Evolutionary conservation across 2,888 invertebrate genomes (phyloP).

Genomic region (Odontomyia ornata): DNA sequence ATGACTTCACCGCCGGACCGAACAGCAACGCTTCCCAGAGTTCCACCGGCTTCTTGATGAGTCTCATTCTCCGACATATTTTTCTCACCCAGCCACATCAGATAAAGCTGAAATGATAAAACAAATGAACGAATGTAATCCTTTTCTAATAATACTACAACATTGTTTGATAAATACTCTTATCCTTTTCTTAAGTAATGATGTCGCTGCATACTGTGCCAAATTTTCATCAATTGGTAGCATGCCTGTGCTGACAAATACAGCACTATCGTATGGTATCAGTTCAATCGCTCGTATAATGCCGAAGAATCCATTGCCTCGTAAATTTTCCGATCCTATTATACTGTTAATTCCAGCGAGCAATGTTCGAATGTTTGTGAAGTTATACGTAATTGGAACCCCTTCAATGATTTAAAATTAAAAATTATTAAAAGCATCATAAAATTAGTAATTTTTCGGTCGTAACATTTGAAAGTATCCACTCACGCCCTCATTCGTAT

Average conservation of each 20-base stretch:
- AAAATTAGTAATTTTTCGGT: background rate
- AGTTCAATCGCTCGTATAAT: slow-evolving; percentile 69
- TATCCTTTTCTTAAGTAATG: slow-evolving; percentile 64
- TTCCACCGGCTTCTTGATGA: slow-evolving; percentile 59
- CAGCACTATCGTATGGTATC: slow-evolving; percentile 71
- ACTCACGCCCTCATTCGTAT: no score
- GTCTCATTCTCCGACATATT: slow-evolving; percentile 62
- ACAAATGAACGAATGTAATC: slow-evolving; percentile 29
- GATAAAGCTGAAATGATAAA: slow-evolving; percentile 60
- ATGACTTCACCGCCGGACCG: slow-evolving; percentile 65
- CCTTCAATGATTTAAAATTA: slow-evolving; percentile 53
- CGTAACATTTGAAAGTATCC: no score
- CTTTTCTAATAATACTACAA: background rate
- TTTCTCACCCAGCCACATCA: slow-evolving; percentile 65
- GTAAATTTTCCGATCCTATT: slow-evolving; percentile 56
- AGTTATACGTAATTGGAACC: slow-evolving; percentile 60
- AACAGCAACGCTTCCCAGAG: slow-evolving; percentile 64
- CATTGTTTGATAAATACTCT: slow-evolving; percentile 56
- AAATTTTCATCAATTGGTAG: slow-evolving; percentile 67
- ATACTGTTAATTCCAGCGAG: slow-evolving; percentile 62
- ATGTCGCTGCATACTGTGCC: slow-evolving; percentile 64
- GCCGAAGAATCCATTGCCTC: slow-evolving; percentile 69
- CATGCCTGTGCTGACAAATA: slow-evolving; percentile 70
- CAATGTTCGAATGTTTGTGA: slow-evolving; percentile 62
- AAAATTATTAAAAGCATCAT: background rate